Base-by-base conservation (phyloP, 2,888 invertebrate genomes). In the Octonoba sinensis region DNA sequence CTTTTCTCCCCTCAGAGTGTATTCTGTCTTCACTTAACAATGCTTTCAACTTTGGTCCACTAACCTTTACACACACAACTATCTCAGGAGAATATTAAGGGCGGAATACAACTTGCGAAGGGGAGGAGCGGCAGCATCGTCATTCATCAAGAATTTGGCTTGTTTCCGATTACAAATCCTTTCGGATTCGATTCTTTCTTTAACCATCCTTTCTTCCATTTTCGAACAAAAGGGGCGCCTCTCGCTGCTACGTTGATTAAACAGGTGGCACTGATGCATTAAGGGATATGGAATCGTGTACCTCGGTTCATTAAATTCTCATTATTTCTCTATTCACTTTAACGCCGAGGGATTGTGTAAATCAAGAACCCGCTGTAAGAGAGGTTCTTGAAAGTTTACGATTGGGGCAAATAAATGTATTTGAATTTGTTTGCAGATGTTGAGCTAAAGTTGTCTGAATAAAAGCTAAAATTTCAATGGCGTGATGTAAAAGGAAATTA, bases 251-350 rank as follows among this genome's bases (percentile, higher is more conserved):
- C 8, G 36, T 11, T 36, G 36, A 36, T 36, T 36, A 36, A 36
- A 36, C 36, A 24, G 24, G 36, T 51, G 62, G 69, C 62, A 64
- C 76, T 70, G 70, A 77, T 77, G 76, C 56, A 69, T 75, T 67
- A 67, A 75, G 64, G 75, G 75, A 60, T 56, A 69, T 56, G 54
- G 69, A 60, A 77, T 36, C 70, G 62, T 62, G 64, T 62, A 69
- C 36, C 64, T 62, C 62, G 69, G 62, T 77, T 77, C 76, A 77
- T 77, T 77, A 77, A 77, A 77, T 70, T 46, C 76, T 77, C 76
- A 70, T 77, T 77, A 77, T 70, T 77, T 70, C 62, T 46, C 54
- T 24, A 51, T 64, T 64, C 70, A 51, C 75, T n/a, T 67, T 11
- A 8, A 36, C 8, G 11, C 11, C 6, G 1, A 8, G 36, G 1